These are phyloP conservation scores for Andrena marginata DNA, from an alignment of 2,888 invertebrate species.

Conservation along the genomic window DNA sequence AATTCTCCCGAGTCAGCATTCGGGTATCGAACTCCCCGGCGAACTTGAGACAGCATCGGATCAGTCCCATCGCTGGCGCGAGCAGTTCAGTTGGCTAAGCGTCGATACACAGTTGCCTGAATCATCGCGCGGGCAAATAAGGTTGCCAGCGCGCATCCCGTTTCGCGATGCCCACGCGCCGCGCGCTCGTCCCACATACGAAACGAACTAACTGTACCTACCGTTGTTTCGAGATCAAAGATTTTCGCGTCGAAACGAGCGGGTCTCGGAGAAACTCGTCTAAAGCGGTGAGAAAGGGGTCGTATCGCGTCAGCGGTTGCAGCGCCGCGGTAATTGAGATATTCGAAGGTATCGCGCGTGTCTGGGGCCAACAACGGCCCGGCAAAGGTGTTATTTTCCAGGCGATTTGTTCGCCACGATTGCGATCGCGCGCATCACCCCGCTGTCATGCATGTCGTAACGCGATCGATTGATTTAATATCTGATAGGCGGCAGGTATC, in stretches of 20 bases:
- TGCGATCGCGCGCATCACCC: slow-evolving; percentile 3
- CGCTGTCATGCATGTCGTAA: not conserved
- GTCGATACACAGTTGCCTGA: slow-evolving; percentile 47
- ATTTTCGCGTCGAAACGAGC: slow-evolving; percentile 37
- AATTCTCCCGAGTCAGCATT: no score
- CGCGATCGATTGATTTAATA: slow-evolving; percentile 34
- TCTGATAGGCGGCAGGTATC: slow-evolving; percentile 6
- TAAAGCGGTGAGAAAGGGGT: slow-evolving; percentile 24
- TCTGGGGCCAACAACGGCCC: slow-evolving; percentile 25
- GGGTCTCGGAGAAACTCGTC: slow-evolving; percentile 2
- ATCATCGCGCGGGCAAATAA: slow-evolving; percentile 66
- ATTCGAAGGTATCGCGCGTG: slow-evolving; percentile 40
- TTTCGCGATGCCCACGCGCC: slow-evolving; percentile 60
- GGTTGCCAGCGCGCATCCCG: slow-evolving; percentile 61
- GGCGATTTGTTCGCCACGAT: slow-evolving; percentile 35
- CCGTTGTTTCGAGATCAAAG: slow-evolving; percentile 55
- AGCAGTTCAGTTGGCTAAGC: slow-evolving; percentile 46
- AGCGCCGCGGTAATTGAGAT: slow-evolving; percentile 37
- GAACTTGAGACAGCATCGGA: no score
- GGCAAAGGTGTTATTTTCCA: slow-evolving; percentile 33
- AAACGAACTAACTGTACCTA: slow-evolving; percentile 61
- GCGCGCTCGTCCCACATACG: slow-evolving; percentile 64
- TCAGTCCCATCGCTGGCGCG: slow-evolving; percentile 18
- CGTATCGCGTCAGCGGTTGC: slow-evolving; percentile 19
- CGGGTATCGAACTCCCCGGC: no score